These are phyloP conservation scores for Palaemon carinicauda DNA, from an alignment of 1,140 invertebrate genomes.

Conservation along the genomic window DNA sequence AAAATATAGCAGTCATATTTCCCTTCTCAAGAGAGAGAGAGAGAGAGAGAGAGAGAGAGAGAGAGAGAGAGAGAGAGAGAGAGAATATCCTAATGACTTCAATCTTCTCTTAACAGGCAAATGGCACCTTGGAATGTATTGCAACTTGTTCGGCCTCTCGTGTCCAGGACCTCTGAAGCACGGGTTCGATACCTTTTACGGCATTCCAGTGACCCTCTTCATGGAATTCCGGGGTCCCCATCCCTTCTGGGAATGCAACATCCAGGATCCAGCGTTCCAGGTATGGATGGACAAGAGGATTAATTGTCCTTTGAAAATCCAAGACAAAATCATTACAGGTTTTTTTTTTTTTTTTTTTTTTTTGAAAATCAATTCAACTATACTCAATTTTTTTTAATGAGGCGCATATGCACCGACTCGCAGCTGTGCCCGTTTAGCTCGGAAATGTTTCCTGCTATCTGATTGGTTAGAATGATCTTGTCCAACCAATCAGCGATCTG, in stretches of 20 bases:
- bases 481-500: no score
- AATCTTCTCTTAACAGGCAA: conserved; percentile 38
- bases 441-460: no score
- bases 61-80: neutral
- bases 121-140: conserved; percentile 67
- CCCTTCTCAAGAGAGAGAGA: neutral
- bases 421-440: no score
- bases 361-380: no score
- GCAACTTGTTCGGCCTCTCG: conserved; percentile 60
- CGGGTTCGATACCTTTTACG: conserved; percentile 68
- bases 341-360: no score
- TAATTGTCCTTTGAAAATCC: no score
- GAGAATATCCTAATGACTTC: neutral
- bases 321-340: no score
- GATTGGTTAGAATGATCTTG: no score
- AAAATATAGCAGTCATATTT: no score
- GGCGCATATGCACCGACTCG: no score
- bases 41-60: neutral
- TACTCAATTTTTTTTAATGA: no score
- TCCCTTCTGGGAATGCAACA: conserved; percentile 16
- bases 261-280: neutral
- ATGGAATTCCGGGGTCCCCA: conserved; percentile 62
- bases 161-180: conserved; percentile 66
- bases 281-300: no score
- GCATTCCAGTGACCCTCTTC: conserved; percentile 65